Conservation (phyloP, 2,888 invertebrate species). For the Phrixothrix hirtus region DNA sequence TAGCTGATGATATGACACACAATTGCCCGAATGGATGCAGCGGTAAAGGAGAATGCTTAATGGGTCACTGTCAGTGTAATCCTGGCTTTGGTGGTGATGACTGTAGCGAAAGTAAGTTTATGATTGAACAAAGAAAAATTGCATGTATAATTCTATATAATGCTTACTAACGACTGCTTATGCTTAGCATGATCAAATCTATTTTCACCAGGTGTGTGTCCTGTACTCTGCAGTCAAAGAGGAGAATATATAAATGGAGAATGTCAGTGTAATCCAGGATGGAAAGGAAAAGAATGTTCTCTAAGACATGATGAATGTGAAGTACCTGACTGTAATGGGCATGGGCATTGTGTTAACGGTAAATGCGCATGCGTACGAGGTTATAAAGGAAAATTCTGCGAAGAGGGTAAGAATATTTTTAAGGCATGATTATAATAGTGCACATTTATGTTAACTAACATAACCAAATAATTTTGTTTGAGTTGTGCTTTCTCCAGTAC, state of each 20-base stretch:
- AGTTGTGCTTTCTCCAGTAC: too few species aligned
- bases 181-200: slow-evolving; percentile 39
- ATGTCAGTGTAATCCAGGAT: slow-evolving; percentile 96
- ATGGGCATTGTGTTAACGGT: slow-evolving; percentile 94
- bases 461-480: slow-evolving; percentile 6
- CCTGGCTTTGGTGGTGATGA: slow-evolving; percentile 96
- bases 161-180: slow-evolving; percentile 24
- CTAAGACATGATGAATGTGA: slow-evolving; percentile 95
- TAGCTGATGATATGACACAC: slow-evolving; percentile 91
- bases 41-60: slow-evolving; percentile 93
- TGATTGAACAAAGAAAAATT: neutral
- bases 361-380: slow-evolving; percentile 93
- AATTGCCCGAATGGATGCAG: slow-evolving; percentile 96
- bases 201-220: slow-evolving; percentile 79
- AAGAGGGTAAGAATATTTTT: slow-evolving; percentile 67
- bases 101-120: slow-evolving; percentile 88
- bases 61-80: slow-evolving; percentile 95
- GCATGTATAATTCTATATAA: slow-evolving; percentile 2
- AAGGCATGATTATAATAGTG: slow-evolving; percentile 1
- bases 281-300: slow-evolving; percentile 98
- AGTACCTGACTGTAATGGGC: slow-evolving; percentile 93
- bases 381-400: slow-evolving; percentile 94
- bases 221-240: slow-evolving; percentile 93
- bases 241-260: slow-evolving; percentile 96
- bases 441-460: slow-evolving; percentile 22